Evolutionary conservation across 2,113 vertebrate genomes (phyloP).

Genomic region (Festucalex cinctus): DNA sequence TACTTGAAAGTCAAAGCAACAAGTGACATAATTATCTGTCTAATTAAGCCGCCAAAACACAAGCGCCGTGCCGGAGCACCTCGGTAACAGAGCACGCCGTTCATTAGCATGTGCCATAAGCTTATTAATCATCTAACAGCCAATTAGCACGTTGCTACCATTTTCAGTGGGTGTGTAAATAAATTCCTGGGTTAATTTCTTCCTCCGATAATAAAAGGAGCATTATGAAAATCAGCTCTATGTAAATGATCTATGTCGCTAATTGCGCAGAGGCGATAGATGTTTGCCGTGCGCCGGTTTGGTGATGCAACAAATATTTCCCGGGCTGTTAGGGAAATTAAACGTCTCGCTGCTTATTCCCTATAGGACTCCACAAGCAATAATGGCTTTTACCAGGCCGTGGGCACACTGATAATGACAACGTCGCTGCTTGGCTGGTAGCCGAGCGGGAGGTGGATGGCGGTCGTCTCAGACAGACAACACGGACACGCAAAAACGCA

Average conservation of each 20-base stretch:
- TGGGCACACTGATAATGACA: conserved; percentile 72
- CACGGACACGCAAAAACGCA: conserved; percentile 30
- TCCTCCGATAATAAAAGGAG: conserved; percentile 99
- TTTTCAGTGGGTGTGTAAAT: conserved; percentile 99
- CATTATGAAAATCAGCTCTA: conserved; percentile 99
- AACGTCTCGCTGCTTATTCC: conserved; percentile 77
- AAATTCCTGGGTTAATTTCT: conserved; percentile 99
- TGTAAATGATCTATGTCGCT: conserved; percentile 97
- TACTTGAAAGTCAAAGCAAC: conserved; percentile 94
- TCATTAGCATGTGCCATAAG: conserved; percentile 99
- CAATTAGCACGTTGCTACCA: conserved; percentile 99
- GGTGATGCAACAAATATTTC: conserved; percentile 75
- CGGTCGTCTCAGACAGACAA: conserved; percentile 57
- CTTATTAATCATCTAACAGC: conserved; percentile 99
- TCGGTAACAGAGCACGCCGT: conserved; percentile 90
- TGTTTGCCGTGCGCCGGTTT: conserved; percentile 74
- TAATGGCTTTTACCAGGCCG: conserved; percentile 72
- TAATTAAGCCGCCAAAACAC: conserved; percentile 99
- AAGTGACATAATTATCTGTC: conserved; percentile 98
- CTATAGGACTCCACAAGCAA: conserved; percentile 65
- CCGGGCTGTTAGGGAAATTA: conserved; percentile 75
- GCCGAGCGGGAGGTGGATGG: conserved; percentile 63
- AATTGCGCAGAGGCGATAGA: conserved; percentile 85
- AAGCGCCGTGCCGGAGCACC: conserved; percentile 89
- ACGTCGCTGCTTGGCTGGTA: conserved; percentile 63